Conservation (phyloP, 2,113 vertebrate species). For the Aegithalos caudatus region DNA sequence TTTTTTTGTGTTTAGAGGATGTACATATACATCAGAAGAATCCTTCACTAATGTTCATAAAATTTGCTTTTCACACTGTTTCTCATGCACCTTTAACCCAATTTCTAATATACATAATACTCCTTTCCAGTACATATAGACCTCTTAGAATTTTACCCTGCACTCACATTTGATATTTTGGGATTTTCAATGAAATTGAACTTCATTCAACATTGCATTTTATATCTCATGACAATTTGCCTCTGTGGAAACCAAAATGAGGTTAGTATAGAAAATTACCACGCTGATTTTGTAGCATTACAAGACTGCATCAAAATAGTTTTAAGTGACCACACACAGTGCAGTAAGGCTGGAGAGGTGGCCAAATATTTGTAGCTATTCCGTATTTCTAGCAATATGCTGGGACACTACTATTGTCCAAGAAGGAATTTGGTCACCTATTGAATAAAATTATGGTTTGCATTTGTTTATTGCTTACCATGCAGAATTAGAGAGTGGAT, state of each 20-base stretch:
- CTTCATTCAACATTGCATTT: background rate
- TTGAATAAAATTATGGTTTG: slow-evolving; percentile 6
- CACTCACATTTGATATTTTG: background rate
- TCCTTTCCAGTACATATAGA: background rate
- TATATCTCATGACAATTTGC: background rate
- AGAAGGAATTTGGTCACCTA: slow-evolving; percentile 4
- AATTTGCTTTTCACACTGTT: background rate
- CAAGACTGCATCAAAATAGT: background rate
- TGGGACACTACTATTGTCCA: background rate
- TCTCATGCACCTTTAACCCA: background rate
- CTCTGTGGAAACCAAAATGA: background rate
- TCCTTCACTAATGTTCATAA: background rate
- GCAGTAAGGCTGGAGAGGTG: background rate
- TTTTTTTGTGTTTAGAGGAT: background rate
- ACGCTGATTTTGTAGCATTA: background rate
- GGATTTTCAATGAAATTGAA: background rate
- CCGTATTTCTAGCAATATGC: background rate
- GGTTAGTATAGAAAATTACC: background rate
- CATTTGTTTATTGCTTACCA: slow-evolving; percentile 21
- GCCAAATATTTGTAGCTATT: background rate
- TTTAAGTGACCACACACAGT: slow-evolving; percentile 15
- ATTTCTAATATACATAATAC: background rate
- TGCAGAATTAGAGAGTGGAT: background rate
- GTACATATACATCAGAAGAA: rapidly evolving
- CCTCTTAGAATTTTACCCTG: background rate